A percentile compares a stretch with the other conserved stretches of the same genome.
phyloP scores from a whole-genome alignment of 1,140 invertebrate species.

The Tribolium madens region DNA sequence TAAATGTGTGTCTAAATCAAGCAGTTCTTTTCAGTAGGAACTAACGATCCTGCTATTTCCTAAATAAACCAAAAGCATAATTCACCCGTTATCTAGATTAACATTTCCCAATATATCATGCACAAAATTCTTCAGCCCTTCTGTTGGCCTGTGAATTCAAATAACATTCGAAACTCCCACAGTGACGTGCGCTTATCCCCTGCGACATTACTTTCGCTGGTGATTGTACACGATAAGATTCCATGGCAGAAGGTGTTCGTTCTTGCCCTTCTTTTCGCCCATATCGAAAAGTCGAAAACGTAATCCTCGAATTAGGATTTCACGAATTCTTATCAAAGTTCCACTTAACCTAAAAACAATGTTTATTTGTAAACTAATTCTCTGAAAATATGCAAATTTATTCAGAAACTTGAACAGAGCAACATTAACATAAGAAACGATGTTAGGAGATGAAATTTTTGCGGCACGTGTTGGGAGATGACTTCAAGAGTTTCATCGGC shows the following conservation, averaged over 20 bases:
- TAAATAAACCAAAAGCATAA: conserved; percentile 3
- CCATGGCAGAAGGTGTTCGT: not conserved
- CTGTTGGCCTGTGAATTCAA: conserved; percentile 2
- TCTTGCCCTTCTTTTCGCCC: not conserved
- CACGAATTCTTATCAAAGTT: conserved; percentile 12
- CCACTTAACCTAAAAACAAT: conserved; percentile 12
- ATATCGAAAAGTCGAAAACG: not conserved
- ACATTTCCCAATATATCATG: conserved; percentile 1
- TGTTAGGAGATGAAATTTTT: conserved; percentile 33
- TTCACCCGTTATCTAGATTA: not conserved
- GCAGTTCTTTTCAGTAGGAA: not conserved
- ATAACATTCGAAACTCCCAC: not conserved
- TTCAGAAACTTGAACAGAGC: conserved; percentile 27
- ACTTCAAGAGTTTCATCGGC: conserved; percentile 13
- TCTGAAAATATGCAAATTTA: conserved; percentile 23
- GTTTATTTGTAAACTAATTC: conserved; percentile 35
- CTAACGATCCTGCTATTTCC: not conserved
- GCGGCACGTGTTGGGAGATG: conserved; percentile 15
- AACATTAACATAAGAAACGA: conserved; percentile 36
- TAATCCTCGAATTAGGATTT: not conserved
- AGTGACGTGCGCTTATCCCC: conserved; percentile 8
- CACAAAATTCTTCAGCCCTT: not conserved
- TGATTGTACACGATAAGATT: conserved; percentile 16
- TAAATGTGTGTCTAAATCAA: not conserved
- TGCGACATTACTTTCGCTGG: conserved; percentile 10